Evolutionary conservation across 2,888 invertebrate genomes (phyloP), one percentile per base, ranked within the genome.

Genomic region (Dioctria rufipes): DNA sequence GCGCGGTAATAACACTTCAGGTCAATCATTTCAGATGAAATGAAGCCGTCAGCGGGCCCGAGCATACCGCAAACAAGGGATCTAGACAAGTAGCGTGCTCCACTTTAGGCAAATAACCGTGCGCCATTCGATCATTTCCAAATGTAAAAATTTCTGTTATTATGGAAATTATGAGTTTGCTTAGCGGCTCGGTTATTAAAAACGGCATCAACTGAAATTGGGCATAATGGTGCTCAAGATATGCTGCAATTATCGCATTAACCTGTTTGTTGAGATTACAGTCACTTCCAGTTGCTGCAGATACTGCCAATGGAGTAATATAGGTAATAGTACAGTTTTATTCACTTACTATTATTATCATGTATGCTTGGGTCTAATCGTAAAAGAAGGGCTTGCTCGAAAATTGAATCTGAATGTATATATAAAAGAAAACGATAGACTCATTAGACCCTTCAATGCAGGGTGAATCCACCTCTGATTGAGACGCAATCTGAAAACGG

Each of bases 131-230:
- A 77, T 77, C 63, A 63, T 63, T 37, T 63, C 46, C 77, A 77
- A 2, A 13, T 37, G 63, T 5, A 46, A 42, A 39, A 77, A 63
- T 63, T 63, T 61, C 11, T 77, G 51, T 49, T 46, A 77, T 77
- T 77, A 77, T 61, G 37, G 61, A 63, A 77, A 77, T 77, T 77
- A 49, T 63, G 8, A 49, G 49, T 61, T 61, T 63, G 63, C 49
- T 63, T 61, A 77, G 63, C n/a, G 63, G 60, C 60, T 49, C 69
- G 54, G 6, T 8, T n/a, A 54, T n/a, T n/a, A n/a, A 54, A 54
- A n/a, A 11, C 25, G 25, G 11, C 11, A 8, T 54, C 54, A 8
- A 54, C 8, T 54, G 6, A 54, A n/a, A 54, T n/a, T 2, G 3
- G 49, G 49, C 11, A n/a, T 11, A 8, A 4, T 11, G 54, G 4